These are phyloP conservation scores for Philopotamus ludificatus DNA, from an alignment of 1,140 invertebrate species.

Conservation along the genomic window DNA sequence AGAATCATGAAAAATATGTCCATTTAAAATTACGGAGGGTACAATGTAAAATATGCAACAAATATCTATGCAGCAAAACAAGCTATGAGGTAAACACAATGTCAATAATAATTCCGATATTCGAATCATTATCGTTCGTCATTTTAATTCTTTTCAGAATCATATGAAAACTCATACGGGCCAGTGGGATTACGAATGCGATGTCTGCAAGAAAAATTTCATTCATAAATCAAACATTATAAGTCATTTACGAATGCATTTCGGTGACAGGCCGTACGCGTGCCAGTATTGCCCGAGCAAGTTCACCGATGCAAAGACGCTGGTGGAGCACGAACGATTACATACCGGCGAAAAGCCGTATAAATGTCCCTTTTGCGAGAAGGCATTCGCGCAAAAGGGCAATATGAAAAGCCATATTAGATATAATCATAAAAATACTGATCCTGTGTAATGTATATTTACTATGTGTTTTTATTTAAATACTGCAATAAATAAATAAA, in stretches of 20 bases:
- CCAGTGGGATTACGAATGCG: conserved; percentile 30
- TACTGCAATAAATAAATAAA: no score
- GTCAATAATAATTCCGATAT: not conserved
- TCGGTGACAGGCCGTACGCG: conserved; percentile 44
- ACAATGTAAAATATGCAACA: conserved; percentile 19
- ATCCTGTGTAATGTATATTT: conserved; percentile 18
- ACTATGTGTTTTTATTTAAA: no score
- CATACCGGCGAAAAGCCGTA: conserved; percentile 59
- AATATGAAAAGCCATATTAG: conserved; percentile 42
- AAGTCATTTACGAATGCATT: conserved; percentile 42
- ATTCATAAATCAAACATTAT: conserved; percentile 20
- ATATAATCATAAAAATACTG: conserved; percentile 36
- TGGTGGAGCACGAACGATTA: conserved; percentile 47
- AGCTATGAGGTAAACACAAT: conserved; percentile 24
- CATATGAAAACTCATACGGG: conserved; percentile 36
- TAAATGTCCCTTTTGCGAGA: conserved; percentile 54
- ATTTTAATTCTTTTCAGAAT: conserved; percentile 21
- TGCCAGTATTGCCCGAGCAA: conserved; percentile 49
- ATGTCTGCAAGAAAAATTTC: conserved; percentile 26
- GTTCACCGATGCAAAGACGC: conserved; percentile 43
- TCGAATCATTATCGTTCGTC: not conserved
- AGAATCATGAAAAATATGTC: no score
- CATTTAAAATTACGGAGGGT: conserved; percentile 17
- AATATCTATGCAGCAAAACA: conserved; percentile 13
- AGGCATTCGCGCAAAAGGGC: conserved; percentile 49